These are phyloP conservation scores for Ctenoplectra terminalis DNA, from an alignment of 1,140 invertebrate species.

Conservation along the genomic window DNA sequence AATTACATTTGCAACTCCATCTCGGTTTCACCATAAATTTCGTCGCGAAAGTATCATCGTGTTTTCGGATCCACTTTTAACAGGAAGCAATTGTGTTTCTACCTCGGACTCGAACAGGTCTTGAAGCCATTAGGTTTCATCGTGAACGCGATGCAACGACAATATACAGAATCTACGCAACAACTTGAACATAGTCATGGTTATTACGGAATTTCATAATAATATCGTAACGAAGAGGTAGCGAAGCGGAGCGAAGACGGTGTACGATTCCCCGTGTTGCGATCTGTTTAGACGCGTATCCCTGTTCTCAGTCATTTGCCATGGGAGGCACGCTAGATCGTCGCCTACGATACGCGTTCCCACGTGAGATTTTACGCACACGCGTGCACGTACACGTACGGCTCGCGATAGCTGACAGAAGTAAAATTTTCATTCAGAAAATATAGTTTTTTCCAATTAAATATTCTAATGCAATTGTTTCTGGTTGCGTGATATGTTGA, in stretches of 20 bases:
- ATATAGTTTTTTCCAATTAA: too few relatives aligned
- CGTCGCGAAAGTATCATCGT: not conserved
- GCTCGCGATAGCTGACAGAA: too few relatives aligned
- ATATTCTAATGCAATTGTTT: too few relatives aligned
- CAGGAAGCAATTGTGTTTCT: slow-evolving; percentile 4
- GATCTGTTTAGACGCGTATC: slow-evolving; percentile 52
- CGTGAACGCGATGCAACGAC: not conserved
- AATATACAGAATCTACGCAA: slow-evolving; percentile 2
- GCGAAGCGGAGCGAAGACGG: not conserved
- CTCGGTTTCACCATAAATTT: too few relatives aligned
- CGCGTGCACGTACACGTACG: too few relatives aligned
- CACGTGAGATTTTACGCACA: slow-evolving; percentile 55
- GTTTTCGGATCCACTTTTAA: not conserved
- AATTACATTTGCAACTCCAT: too few relatives aligned
- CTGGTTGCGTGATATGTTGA: too few relatives aligned
- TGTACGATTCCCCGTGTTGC: slow-evolving; percentile 38
- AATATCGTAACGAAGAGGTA: slow-evolving; percentile 9
- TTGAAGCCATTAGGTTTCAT: slow-evolving; percentile 5
- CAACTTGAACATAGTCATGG: not conserved
- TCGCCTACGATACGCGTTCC: slow-evolving; percentile 60
- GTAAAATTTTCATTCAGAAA: too few relatives aligned
- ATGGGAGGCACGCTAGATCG: slow-evolving; percentile 48
- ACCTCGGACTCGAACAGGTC: not conserved
- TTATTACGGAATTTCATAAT: slow-evolving; percentile 23
- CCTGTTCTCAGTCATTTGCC: slow-evolving; percentile 27